Evolutionary conservation across 2,888 invertebrate species (phyloP), one percentile per base, ranked within the genome.

Genomic region (Malthinus flaveolus): DNA sequence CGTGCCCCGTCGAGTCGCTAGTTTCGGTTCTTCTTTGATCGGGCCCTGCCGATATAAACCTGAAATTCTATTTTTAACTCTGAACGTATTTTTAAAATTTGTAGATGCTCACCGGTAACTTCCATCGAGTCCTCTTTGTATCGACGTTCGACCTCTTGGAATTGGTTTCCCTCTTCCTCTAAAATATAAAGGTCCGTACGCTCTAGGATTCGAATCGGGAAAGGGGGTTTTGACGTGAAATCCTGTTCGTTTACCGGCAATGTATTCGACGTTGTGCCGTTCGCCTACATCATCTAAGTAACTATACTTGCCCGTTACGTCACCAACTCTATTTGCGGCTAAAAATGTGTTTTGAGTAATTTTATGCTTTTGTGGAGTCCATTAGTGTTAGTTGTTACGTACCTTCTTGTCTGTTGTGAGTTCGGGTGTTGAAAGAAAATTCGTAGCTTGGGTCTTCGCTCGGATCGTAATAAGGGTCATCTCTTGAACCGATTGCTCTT

Each of bases 271-370:
- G 66, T 87, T 87, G 71, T 90, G 90, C 1, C 87, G 81, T 69
- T 90, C 88, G 0, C 91, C 91, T 31, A 88, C 84, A 71, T 91
- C 90, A 68, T 90, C 90, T 12, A 89, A 78, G 72, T 84, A 91
- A 0, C 88, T 85, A 72, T 89, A 91, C 59, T 85, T 82, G 11
- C 88, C 89, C 82, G 76, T 72, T 11, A 77, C 76, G 56, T 76
- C 75, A 1, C 75, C 75, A 32, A 70, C 58, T 61, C 77, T 68
- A 64, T 79, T 78, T 1, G 78, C 76, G 50, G 47, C 71, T 72
- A 35, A 37, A 67, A 61, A 12, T 33, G n/a, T n/a, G n/a, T n/a
- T n/a, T n/a, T n/a, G n/a, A n/a, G 46, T 15, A 42, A 39, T 37
- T 51, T 35, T 46, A n/a, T n/a, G n/a, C n/a, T n/a, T n/a, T n/a